Base-by-base conservation (phyloP, 2,888 invertebrate species). In the Catocala fraxini region DNA sequence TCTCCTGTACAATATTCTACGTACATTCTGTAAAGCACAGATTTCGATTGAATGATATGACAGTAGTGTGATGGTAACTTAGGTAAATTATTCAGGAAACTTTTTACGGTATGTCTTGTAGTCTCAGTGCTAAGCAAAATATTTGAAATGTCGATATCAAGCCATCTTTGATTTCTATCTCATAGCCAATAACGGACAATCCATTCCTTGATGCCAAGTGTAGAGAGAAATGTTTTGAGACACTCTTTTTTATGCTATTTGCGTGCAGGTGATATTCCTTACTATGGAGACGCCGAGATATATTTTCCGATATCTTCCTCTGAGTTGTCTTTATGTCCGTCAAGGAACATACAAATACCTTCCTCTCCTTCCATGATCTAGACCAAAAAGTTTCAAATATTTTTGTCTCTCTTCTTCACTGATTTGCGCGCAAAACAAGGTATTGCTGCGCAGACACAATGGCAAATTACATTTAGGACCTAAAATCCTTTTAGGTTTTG, bases 161-260 rank as follows among this genome's bases (percentile, higher is more conserved):
- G n/a, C n/a, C n/a, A n/a, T n/a, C n/a, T n/a, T 41, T 45, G 11
- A 51, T 49, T 42, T 9, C 52, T 15, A 42, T 68, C 68, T 41
- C 68, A 65, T 45, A 65, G 51, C 68, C 68, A 70, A 33, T 68
- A 63, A 15, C 61, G 48, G 12, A 71, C 65, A 7, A 66, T 66
- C 63, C 66, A 66, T 49, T 66, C 66, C 58, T 66, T 66, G 15
- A 63, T 64, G 43, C 60, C 67, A 35, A 60, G 53, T 47, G 66
- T 55, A 13, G 35, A 10, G 12, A 55, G 35, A 39, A 55, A 56
- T 42, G 48, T 56, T 42, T 39, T 35, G 11, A 56, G 39, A 33
- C 66, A 5, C 70, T 58, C 65, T 58, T 63, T 58, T 62, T 71
- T 72, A 55, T 64, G 61, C 43, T 62, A 64, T 60, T 57, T 47